Base-by-base conservation (phyloP, 2,113 vertebrate species). In the Microcebus ravelobensis region DNA sequence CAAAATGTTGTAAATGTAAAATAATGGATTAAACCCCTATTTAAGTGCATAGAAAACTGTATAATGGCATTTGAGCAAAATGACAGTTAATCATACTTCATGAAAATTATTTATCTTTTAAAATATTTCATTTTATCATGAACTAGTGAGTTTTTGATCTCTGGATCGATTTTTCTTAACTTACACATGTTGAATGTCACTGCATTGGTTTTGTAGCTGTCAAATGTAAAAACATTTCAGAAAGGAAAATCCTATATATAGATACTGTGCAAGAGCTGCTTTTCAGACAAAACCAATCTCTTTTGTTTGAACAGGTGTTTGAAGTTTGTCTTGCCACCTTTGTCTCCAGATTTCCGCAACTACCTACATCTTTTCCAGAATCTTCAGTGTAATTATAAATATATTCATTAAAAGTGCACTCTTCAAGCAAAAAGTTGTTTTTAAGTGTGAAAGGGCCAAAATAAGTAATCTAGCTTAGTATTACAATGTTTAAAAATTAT, bases 241-340 rank as follows among this genome's bases (percentile, higher is more conserved):
- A 70, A 88, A 67, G 31, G 17, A 88, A 48, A 88, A 45, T 45
- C 8, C 17, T 55, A 25, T 79, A 67, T 15, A 83, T 5, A 45
- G 23, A 73, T 85, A 2, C 14, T 34, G 29, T 48, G 5, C 4
- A 68, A 81, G 10, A 74, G 13, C 7, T 31, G 8, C 20, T 68
- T 90, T 36, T 76, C 12, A 81, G 77, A 73, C 21, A 87, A 45
- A 74, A 2, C 20, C 34, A 74, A 13, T 65, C 27, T 3, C 7
- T 94, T 95, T 93, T 79, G 65, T 79, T 63, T 91, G 9, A 95
- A 88, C 8, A 87, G 5, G 31, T 79, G 20, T 91, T 85, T 77
- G 48, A 83, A 90, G 7, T 61, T 73, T 92, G 67, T 81, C 11
- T 73, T 82, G 21, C 17, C 25, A 52, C 5, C 9, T 84, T 80